A percentile compares a stretch with the other conserved stretches of the same genome.
Conservation (phyloP, 2,113 vertebrate genomes). For the Galemys pyrenaicus region DNA sequence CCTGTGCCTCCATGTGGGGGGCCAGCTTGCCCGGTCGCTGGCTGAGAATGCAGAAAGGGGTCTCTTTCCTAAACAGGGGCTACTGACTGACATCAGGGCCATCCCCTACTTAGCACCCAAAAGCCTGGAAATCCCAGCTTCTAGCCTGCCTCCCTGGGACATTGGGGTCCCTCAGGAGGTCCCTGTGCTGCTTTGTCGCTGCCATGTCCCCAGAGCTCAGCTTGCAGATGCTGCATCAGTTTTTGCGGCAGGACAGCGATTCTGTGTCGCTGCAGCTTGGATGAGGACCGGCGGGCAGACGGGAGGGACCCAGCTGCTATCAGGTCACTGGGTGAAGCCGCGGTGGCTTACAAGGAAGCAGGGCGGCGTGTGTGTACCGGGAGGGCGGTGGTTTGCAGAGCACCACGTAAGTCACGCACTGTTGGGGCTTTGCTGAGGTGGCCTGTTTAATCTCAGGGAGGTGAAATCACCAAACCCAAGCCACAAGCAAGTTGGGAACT, state of each 20-base stretch:
- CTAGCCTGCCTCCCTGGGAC: not conserved
- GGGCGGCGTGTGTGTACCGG: not conserved
- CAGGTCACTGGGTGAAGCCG: not conserved
- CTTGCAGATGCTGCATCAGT: not conserved
- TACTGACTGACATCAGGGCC: accelerated
- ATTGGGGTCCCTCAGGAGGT: accelerated
- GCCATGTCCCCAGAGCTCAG: not conserved
- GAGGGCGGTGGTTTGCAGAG: accelerated
- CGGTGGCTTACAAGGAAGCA: not conserved
- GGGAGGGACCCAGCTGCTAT: not conserved
- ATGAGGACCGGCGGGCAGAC: accelerated
- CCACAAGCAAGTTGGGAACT: not conserved
- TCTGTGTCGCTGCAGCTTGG: not conserved
- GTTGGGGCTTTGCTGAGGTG: accelerated
- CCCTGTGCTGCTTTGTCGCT: accelerated
- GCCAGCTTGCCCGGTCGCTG: not conserved
- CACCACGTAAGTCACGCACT: not conserved
- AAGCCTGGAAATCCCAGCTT: not conserved
- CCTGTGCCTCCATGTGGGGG: no score
- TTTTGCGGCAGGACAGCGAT: not conserved
- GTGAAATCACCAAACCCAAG: not conserved
- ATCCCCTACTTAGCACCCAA: not conserved
- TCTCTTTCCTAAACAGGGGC: not conserved
- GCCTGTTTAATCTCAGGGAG: not conserved
- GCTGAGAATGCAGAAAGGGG: not conserved